Evolutionary conservation across 2,113 vertebrate genomes (phyloP).

Genomic region (Chroicocephalus ridibundus): DNA sequence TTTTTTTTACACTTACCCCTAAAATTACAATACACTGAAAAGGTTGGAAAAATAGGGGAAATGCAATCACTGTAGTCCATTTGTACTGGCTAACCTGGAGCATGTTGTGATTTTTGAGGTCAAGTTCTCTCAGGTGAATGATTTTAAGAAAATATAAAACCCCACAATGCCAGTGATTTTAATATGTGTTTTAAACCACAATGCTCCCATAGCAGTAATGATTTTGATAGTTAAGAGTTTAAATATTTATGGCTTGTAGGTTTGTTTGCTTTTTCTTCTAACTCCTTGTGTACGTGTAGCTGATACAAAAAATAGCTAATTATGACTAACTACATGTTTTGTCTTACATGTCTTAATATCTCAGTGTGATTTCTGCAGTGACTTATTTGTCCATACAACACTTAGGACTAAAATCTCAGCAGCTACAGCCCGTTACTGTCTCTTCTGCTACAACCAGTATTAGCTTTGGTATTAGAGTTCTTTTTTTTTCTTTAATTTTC

Average conservation of each 20-base stretch:
- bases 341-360: neutral
- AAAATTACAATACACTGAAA: neutral
- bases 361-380: neutral
- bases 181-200: neutral
- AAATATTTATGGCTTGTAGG: neutral
- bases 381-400: neutral
- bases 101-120: neutral
- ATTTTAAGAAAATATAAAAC: neutral
- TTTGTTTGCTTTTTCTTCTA: neutral
- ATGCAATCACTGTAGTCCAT: neutral
- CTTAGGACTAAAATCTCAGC: neutral
- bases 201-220: neutral
- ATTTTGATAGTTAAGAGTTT: neutral
- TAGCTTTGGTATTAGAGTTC: neutral
- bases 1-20: neutral
- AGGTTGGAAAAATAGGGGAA: neutral
- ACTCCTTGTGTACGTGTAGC: neutral
- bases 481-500: neutral
- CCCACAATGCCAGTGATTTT: neutral
- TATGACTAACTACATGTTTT: fast-evolving
- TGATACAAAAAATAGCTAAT: neutral
- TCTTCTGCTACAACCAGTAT: neutral
- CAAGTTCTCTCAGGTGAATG: neutral
- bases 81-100: neutral
- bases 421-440: neutral